Evolutionary conservation across 1,140 invertebrate genomes (phyloP), one percentile per base, ranked within the genome.

Genomic region (Neodiprion lecontei): DNA sequence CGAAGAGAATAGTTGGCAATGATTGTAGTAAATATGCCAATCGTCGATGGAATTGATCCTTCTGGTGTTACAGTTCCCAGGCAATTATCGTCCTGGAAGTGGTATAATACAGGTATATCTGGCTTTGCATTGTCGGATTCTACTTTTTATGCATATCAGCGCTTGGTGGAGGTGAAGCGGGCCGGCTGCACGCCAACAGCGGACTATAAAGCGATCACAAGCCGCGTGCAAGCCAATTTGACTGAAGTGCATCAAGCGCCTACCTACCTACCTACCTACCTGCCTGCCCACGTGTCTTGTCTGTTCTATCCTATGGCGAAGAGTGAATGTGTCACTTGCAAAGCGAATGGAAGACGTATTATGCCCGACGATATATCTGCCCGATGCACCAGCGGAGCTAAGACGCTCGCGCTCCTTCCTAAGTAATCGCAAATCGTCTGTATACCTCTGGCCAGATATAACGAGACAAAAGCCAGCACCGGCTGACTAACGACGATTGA

Each of bases 261-360:
- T 40, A 40, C 28, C 28, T 40, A 40, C 28, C 28, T 40, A 40
- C 28, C 28, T 28, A 28, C 28, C 28, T 40, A 4, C 28, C 28
- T 40, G 5, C 28, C 28, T 40, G 5, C 28, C 28, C 28, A 40
- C 53, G 53, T 61, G n/a, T 17, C 53, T 61, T 17, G 53, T 61
- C 53, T 61, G 53, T 61, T 61, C 53, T 61, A 61, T 61, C 53
- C 3, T 40, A 40, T 40, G 2, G 28, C 28, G 28, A 40, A 40
- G 28, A 40, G 28, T 40, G 28, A 40, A 40, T 40, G 28, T 40
- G 28, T 40, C 28, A 40, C 28, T 17, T 9, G 53, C 11, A 61
- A 17, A 61, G 53, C 53, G 53, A 61, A 61, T 61, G 53, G n/a
- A 61, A 61, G 53, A 61, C 53, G 53, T 61, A 61, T 61, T 61